Percentiles rank a stretch among this genome's conserved stretches.
Conservation (phyloP, 2,888 invertebrate genomes). For the Iselma pallidipennis region DNA sequence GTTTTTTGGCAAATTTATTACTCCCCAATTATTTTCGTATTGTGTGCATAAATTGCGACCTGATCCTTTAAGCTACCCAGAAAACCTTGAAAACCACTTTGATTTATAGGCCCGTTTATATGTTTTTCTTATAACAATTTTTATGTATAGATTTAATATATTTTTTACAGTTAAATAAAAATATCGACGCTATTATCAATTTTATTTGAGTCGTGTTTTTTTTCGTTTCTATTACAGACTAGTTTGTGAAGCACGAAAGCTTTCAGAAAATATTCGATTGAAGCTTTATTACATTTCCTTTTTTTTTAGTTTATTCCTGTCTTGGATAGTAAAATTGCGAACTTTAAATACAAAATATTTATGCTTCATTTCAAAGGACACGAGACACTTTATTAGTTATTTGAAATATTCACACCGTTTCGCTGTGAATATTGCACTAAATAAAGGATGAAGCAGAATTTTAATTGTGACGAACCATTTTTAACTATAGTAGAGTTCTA, state of each 20-base stretch:
- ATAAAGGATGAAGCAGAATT: too few species aligned
- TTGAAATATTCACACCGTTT: too few species aligned
- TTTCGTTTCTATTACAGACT: neutral
- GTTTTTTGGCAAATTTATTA: slow-evolving; percentile 16
- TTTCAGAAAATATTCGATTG: neutral
- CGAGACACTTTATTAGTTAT: too few species aligned
- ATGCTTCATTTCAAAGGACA: neutral
- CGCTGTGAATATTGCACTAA: too few species aligned
- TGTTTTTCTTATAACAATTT: neutral
- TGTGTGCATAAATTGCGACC: slow-evolving; percentile 16
- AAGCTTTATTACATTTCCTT: neutral
- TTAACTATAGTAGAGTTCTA: too few species aligned
- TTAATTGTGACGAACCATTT: too few species aligned
- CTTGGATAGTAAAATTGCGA: neutral
- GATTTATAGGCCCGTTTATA: neutral
- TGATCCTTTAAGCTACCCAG: neutral
- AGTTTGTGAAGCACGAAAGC: neutral
- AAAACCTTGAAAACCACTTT: neutral
- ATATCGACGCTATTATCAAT: neutral
- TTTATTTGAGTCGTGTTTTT: neutral
- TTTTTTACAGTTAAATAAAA: neutral
- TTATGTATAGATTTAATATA: neutral
- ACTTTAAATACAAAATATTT: too few species aligned
- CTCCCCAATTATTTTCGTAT: slow-evolving; percentile 16
- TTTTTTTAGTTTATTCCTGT: neutral